These are phyloP conservation scores for Lysandra coridon DNA, from an alignment of 2,888 invertebrate species.

Conservation along the genomic window DNA sequence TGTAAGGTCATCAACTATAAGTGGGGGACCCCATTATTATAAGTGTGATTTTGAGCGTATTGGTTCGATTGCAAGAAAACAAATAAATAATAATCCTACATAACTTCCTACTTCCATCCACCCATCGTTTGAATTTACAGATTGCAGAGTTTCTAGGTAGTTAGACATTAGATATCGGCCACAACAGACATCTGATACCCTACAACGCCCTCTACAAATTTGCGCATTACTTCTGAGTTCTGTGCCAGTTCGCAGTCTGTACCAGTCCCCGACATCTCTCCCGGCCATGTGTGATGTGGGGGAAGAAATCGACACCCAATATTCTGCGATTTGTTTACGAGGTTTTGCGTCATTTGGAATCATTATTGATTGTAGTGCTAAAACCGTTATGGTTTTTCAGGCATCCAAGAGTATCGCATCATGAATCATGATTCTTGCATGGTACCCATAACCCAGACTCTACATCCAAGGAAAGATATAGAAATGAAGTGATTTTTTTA, in stretches of 20 bases:
- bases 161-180: no score
- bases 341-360: no score
- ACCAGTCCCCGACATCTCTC: background rate
- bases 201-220: background rate
- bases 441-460: background rate
- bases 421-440: no score
- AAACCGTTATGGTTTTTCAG: background rate
- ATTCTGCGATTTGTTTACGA: background rate
- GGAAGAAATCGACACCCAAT: background rate
- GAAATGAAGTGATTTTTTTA: no score
- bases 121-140: background rate
- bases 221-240: background rate
- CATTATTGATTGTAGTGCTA: background rate
- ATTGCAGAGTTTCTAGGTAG: background rate
- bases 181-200: background rate
- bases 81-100: no score
- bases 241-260: background rate
- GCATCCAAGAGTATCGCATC: background rate
- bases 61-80: no score
- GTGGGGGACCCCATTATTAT: no score
- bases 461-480: background rate
- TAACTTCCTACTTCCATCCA: background rate
- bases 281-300: background rate
- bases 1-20: no score
- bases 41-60: no score